Conservation (phyloP, 2,113 vertebrate species). For the Coreoperca whiteheadi region DNA sequence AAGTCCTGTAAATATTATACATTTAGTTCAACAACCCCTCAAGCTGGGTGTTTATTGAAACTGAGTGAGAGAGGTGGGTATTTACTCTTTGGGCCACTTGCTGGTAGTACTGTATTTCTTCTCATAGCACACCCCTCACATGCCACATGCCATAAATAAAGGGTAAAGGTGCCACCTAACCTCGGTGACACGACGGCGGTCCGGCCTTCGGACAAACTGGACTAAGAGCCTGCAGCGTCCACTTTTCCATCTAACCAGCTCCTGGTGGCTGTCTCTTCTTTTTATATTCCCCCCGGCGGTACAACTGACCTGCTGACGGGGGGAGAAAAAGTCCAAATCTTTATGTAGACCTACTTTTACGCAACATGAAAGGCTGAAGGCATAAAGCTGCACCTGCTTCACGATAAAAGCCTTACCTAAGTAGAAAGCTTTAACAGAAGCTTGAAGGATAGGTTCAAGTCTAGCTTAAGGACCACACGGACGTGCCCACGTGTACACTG, state of each 20-base stretch:
- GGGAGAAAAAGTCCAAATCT: not conserved
- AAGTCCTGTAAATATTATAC: not conserved
- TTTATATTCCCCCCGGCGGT: not conserved
- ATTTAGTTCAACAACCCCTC: not conserved
- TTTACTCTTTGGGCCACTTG: not conserved
- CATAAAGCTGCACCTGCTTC: constrained; percentile 24
- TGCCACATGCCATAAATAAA: not conserved
- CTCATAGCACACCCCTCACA: not conserved
- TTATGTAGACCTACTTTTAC: not conserved
- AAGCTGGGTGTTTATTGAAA: not conserved
- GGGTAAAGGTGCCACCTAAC: not conserved
- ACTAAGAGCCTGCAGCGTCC: not conserved
- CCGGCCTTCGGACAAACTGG: not conserved
- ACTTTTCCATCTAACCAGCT: not conserved
- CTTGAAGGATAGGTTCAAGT: not conserved
- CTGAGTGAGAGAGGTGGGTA: not conserved
- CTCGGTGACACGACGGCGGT: not conserved
- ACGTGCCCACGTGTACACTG: not conserved
- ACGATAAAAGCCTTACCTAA: constrained; percentile 17
- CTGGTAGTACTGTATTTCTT: not conserved
- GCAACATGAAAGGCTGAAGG: not conserved
- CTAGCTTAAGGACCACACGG: not conserved
- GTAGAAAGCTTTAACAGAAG: not conserved
- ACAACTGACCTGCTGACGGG: not conserved
- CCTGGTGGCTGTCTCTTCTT: not conserved